Evolutionary conservation across 1,140 invertebrate species (phyloP).

Genomic region (Leguminivora glycinivorella): DNA sequence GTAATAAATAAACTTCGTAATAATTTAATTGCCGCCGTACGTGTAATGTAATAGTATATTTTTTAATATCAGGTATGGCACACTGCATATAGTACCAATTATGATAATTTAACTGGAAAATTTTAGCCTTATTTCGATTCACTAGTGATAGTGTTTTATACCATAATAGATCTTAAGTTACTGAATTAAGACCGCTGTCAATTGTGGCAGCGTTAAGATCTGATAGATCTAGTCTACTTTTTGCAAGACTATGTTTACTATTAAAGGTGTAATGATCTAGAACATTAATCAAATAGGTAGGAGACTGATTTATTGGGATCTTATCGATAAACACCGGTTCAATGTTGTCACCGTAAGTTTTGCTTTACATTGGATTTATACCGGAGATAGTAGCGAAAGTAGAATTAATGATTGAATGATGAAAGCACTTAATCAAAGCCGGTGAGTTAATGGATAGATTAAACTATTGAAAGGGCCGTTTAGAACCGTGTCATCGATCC

Average conservation of each 20-base stretch:
- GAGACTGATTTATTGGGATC: slow-evolving; percentile 19
- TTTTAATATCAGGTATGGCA: slow-evolving; percentile 2
- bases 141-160: neutral
- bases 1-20: slow-evolving; percentile 17
- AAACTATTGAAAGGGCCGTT: slow-evolving; percentile 7
- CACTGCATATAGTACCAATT: neutral
- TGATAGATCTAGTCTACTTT: slow-evolving; percentile 20
- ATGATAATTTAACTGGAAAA: neutral
- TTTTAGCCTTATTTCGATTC: too few relatives aligned
- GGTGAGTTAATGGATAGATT: slow-evolving; percentile 23
- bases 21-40: slow-evolving; percentile 9
- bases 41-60: slow-evolving; percentile 4
- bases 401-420: slow-evolving; percentile 18
- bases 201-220: neutral
- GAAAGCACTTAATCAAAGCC: slow-evolving; percentile 19
- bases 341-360: slow-evolving; percentile 24
- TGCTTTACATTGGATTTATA: slow-evolving; percentile 15
- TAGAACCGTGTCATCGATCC: slow-evolving; percentile 10
- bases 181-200: neutral
- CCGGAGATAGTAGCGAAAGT: slow-evolving; percentile 22
- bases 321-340: slow-evolving; percentile 24
- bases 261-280: slow-evolving; percentile 18
- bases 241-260: neutral
- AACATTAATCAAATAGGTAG: slow-evolving; percentile 24
- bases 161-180: neutral